phyloP scores from a whole-genome alignment of 2,888 invertebrate genomes.

The Euclidia mi region DNA sequence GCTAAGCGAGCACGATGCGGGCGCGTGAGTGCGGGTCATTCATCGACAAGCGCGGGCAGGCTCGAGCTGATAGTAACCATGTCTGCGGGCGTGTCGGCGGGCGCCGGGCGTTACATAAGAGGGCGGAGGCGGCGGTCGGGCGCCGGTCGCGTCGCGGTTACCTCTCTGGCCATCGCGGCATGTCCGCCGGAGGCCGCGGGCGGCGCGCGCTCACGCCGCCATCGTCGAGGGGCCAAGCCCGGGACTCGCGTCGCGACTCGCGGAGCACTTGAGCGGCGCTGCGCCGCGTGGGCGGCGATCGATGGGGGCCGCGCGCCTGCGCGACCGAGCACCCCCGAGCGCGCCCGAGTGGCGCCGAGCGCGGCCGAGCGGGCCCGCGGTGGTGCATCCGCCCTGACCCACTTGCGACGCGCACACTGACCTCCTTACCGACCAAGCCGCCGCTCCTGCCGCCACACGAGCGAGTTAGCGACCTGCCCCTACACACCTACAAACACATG shows the following conservation, averaged over 20 bases:
- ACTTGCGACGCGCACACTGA: constrained; percentile 83
- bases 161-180: constrained; percentile 94
- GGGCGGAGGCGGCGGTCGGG: constrained; percentile 67
- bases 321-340: constrained; percentile 70
- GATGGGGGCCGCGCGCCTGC: constrained; percentile 70
- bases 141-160: constrained; percentile 81
- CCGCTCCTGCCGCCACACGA: constrained; percentile 33
- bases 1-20: constrained; percentile 48
- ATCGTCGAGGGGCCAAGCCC: constrained; percentile 85
- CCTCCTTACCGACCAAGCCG: constrained; percentile 59
- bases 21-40: constrained; percentile 38
- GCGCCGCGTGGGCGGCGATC: constrained; percentile 81
- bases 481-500: constrained; percentile 34
- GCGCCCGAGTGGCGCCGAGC: constrained; percentile 64
- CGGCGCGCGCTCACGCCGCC: constrained; percentile 89
- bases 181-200: constrained; percentile 91
- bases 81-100: constrained; percentile 73
- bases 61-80: constrained; percentile 50
- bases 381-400: constrained; percentile 86
- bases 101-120: constrained; percentile 76
- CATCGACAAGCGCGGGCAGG: constrained; percentile 42
- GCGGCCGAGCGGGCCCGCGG: constrained; percentile 62
- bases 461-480: constrained; percentile 52
- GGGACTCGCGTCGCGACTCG: constrained; percentile 85
- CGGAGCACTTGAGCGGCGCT: constrained; percentile 80